A percentile compares a stretch with the other conserved stretches of the same genome.
Conservation (phyloP, 2,797 vertebrate species). For the Melanotaenia nigrans region DNA sequence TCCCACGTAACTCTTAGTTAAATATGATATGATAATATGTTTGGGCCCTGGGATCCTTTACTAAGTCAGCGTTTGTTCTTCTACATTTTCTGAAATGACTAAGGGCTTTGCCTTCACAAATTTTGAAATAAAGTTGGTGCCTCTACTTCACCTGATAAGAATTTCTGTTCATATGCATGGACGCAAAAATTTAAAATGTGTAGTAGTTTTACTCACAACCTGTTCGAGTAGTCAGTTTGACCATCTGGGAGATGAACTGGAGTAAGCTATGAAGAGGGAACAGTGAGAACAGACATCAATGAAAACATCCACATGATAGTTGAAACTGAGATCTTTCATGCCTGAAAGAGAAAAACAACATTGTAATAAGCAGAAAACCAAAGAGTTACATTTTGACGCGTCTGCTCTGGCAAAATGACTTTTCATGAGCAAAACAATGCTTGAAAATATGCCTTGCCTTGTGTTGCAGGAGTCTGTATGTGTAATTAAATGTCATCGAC, state of each 20-base stretch:
- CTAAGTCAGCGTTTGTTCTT: background rate
- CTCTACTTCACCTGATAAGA: background rate
- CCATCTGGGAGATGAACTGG: background rate
- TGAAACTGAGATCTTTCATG: background rate
- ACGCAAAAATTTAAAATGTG: background rate
- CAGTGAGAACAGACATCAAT: background rate
- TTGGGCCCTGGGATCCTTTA: background rate
- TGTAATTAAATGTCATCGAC: constrained; percentile 38
- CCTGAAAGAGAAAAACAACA: background rate
- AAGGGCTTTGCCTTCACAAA: background rate
- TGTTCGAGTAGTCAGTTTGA: background rate
- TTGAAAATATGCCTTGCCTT: constrained; percentile 25
- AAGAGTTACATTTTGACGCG: constrained; percentile 9
- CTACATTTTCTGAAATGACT: background rate
- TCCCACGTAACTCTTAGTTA: background rate
- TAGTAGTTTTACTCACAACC: background rate
- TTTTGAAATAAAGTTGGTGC: background rate
- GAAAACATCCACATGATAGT: background rate
- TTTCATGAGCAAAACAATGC: constrained; percentile 14
- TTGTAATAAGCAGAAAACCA: background rate
- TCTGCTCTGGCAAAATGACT: constrained; percentile 30
- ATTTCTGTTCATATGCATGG: background rate
- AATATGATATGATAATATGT: background rate
- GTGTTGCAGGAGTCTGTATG: constrained; percentile 31
- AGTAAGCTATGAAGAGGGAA: background rate